A percentile compares a stretch with the other conserved stretches of the same genome.
Conservation (phyloP, 2,113 vertebrate genomes). For the Heloderma charlesbogerti region DNA sequence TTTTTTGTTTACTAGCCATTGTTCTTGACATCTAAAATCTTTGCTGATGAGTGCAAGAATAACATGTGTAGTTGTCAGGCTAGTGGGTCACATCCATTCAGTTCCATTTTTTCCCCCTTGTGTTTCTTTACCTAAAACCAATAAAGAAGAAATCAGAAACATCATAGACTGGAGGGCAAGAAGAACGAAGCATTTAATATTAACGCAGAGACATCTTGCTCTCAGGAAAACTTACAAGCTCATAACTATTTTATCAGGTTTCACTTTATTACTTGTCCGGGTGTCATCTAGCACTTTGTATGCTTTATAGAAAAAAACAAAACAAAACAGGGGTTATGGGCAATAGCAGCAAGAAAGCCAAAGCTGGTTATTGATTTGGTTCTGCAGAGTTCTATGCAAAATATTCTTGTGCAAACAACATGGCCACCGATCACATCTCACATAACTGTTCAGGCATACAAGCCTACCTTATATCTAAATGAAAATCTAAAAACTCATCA, state of each 20-base stretch:
- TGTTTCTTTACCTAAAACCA: conserved; percentile 69
- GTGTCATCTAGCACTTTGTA: conserved; percentile 22
- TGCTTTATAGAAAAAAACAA: not conserved
- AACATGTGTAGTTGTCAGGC: conserved; percentile 58
- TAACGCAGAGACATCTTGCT: conserved; percentile 51
- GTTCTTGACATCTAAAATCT: conserved; percentile 47
- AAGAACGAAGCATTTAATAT: conserved; percentile 56
- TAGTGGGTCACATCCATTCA: conserved; percentile 61
- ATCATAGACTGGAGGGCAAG: conserved; percentile 55
- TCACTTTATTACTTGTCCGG: conserved; percentile 20
- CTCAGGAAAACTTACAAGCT: conserved; percentile 29
- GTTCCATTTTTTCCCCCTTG: conserved; percentile 29
- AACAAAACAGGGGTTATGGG: not conserved
- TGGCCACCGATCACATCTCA: conserved; percentile 14
- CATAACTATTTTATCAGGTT: conserved; percentile 44
- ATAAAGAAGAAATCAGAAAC: conserved; percentile 68
- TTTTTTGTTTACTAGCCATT: conserved; percentile 46
- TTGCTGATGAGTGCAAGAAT: conserved; percentile 50
- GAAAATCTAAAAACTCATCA: not conserved
- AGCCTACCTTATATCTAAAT: conserved; percentile 19
- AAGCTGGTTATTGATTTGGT: conserved; percentile 20
- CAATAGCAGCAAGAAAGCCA: conserved; percentile 11
- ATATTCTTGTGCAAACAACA: conserved; percentile 23
- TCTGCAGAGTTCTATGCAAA: conserved; percentile 18
- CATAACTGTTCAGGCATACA: not conserved